phyloP scores from a whole-genome alignment of 2,888 invertebrate genomes.

The Anaspis maculata region DNA sequence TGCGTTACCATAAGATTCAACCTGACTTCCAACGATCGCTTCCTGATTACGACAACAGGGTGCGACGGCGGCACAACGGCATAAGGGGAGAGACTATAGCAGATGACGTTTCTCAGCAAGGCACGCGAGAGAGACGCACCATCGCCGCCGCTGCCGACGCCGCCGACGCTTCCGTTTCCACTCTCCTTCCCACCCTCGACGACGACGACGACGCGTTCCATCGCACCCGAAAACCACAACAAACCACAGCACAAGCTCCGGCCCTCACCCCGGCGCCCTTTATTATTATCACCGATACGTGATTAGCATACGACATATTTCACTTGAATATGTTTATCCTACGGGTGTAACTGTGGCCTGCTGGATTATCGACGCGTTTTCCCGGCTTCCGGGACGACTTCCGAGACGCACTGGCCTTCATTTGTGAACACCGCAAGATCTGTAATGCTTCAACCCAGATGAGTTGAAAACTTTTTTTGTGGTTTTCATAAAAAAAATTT shows the following conservation, averaged over 20 bases:
- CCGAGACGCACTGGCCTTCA: too few relatives aligned
- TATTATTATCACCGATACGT: constrained; percentile 30
- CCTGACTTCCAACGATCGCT: constrained; percentile 21
- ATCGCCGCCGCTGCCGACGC: too few relatives aligned
- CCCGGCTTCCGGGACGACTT: constrained; percentile 7
- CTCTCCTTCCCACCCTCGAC: too few relatives aligned
- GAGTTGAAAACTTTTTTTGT: too few relatives aligned
- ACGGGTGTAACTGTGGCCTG: constrained; percentile 29
- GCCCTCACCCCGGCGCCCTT: constrained; percentile 26
- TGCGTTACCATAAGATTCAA: constrained; percentile 18
- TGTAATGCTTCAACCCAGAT: too few relatives aligned
- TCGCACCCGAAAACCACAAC: constrained; percentile 18
- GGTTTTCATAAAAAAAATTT: too few relatives aligned
- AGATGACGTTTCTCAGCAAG: constrained; percentile 15
- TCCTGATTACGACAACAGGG: constrained; percentile 23
- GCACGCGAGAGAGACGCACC: constrained; percentile 16
- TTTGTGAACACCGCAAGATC: too few relatives aligned
- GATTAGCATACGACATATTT: constrained; percentile 25
- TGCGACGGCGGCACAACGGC: too few relatives aligned
- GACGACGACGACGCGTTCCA: constrained; percentile 12
- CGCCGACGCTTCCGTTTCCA: constrained; percentile 6
- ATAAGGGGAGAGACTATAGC: constrained; percentile 9
- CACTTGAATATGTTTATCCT: constrained; percentile 26
- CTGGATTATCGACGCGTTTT: too few relatives aligned
- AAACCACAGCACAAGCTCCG: constrained; percentile 19